Conservation (phyloP, 53 echinoderm and acorn worm genomes). For the Holothuria scabra region DNA sequence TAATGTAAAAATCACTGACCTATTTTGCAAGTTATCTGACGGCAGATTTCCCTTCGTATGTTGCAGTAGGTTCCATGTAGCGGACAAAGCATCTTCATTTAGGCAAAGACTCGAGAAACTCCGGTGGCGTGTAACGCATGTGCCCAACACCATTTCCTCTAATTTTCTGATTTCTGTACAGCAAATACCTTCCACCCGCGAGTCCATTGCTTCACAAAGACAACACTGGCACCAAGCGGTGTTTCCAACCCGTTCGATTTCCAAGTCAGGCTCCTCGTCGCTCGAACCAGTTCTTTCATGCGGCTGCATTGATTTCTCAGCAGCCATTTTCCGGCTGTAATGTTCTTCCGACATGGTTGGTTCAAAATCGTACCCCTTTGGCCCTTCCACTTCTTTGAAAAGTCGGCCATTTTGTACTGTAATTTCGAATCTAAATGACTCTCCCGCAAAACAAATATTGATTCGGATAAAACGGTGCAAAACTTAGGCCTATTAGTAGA, state of each 20-base stretch:
- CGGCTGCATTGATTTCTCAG: no score
- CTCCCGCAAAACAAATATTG: no score
- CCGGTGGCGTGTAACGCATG: background rate
- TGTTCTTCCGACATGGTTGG: background rate
- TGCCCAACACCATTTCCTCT: background rate
- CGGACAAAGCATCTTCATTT: background rate
- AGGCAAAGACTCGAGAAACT: slow-evolving; percentile 5
- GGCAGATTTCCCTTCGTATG: background rate
- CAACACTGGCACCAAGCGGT: background rate
- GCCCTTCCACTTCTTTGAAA: background rate
- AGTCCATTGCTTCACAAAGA: background rate
- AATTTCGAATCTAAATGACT: no score
- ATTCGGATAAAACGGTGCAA: no score
- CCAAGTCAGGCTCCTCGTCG: background rate
- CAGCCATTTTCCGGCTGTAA: background rate
- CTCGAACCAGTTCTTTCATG: background rate
- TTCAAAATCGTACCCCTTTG: slow-evolving; percentile 13
- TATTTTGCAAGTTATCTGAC: no score
- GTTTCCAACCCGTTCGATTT: background rate
- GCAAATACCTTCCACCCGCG: background rate
- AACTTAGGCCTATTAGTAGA: no score
- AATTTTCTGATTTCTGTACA: background rate
- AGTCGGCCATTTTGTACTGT: background rate
- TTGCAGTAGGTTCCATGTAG: background rate
- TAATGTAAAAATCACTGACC: no score